Evolutionary conservation across 2,113 vertebrate genomes (phyloP).

Genomic region (Callipepla squamata): DNA sequence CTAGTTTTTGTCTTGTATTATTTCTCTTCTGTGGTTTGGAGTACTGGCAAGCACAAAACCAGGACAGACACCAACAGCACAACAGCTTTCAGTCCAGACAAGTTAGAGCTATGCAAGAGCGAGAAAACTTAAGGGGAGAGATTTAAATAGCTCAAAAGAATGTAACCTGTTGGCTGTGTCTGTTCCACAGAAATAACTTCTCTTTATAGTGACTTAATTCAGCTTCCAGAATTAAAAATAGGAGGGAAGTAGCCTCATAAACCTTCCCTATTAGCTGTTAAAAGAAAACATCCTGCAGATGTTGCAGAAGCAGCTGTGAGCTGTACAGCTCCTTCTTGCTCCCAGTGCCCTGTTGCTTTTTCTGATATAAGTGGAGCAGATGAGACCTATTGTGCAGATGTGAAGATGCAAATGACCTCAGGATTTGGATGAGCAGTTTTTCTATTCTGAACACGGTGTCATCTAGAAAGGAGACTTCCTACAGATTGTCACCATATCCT

Average conservation of each 20-base stretch:
- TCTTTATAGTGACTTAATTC: slow-evolving; percentile 15
- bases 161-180: slow-evolving; percentile 30
- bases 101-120: background rate
- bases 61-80: background rate
- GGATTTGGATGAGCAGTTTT: background rate
- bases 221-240: slow-evolving; percentile 51
- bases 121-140: background rate
- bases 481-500: background rate
- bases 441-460: background rate
- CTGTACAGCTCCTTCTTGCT: background rate
- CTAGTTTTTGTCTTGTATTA: background rate
- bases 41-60: background rate
- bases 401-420: background rate
- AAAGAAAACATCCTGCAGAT: background rate
- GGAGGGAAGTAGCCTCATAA: background rate
- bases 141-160: slow-evolving; percentile 57
- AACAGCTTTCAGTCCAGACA: background rate
- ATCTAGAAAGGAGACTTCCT: background rate
- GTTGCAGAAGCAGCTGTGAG: background rate
- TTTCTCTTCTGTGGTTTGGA: background rate
- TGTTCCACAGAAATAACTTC: background rate
- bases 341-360: background rate
- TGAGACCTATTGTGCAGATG: background rate
- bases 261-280: background rate
- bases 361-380: background rate